Evolutionary conservation across 2,888 invertebrate species (phyloP), one percentile per base, ranked within the genome.

Genomic region (Holacanthella duospinosa): DNA sequence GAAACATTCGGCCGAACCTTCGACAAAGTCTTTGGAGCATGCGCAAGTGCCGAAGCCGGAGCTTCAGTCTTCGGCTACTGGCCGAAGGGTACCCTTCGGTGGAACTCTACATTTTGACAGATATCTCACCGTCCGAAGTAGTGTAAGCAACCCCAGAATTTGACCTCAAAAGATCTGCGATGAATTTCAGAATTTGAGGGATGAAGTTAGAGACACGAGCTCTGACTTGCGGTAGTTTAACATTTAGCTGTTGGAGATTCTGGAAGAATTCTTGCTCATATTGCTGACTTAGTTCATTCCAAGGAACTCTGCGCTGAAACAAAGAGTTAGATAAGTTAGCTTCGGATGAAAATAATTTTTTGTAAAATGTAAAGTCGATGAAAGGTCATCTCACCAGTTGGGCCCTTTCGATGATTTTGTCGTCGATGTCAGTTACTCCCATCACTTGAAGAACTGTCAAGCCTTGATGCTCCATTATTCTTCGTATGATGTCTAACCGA

Each of bases 341-440:
- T 28, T 12, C n/a, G 21, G 19, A 27, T 28, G 44, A 60, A 28
- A 43, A 53, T 21, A n/a, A 29, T 36, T n/a, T 58, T 29, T 12
- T 58, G 3, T 16, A 43, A 12, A 43, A 24, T 54, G 12, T 12
- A 54, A 54, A 54, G 54, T 54, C 6, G 36, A 36, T 36, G 44
- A 36, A 36, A 48, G 21, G 12, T 24, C 24, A 60, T 21, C 61
- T 62, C 62, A 73, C 74, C 66, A 83, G 81, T 4, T 80, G 78
- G 1, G 86, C 83, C 74, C 82, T 83, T 63, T 80, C 82, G 60
- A 95, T 93, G 66, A 95, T 93, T 80, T 95, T 95, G 78, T 95
- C 94, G 78, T 95, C 95, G 61, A 95, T 88, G 76, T 95, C 92
- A 0, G 94, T 95, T 60, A 95, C 83, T 63, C 92, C 90, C 90